Percentiles rank a stretch among this genome's conserved stretches.
Conservation (phyloP, 1,140 invertebrate species). For the Whitmania pigra region DNA sequence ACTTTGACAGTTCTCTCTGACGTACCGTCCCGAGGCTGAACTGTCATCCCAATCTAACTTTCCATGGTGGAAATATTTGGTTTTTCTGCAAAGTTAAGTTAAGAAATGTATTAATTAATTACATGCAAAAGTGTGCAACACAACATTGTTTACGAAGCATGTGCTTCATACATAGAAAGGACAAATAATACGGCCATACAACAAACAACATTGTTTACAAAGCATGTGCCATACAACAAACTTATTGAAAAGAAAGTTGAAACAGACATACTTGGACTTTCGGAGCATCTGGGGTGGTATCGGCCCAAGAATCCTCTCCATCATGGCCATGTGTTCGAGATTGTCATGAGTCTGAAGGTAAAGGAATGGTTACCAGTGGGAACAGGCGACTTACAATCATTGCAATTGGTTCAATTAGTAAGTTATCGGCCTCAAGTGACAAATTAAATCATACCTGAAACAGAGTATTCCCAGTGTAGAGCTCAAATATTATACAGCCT, state of each 20-base stretch:
- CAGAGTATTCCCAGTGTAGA: slow-evolving; percentile 91
- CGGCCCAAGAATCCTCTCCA: slow-evolving; percentile 90
- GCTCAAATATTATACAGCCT: slow-evolving; percentile 96
- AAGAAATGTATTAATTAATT: neutral
- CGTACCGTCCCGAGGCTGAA: slow-evolving; percentile 36
- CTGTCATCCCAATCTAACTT: slow-evolving; percentile 39
- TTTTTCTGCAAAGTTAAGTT: slow-evolving; percentile 30
- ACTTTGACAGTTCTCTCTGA: slow-evolving; percentile 78
- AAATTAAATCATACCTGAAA: slow-evolving; percentile 54
- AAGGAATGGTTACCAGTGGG: too few relatives aligned
- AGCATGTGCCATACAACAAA: neutral
- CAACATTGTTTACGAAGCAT: neutral
- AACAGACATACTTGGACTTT: slow-evolving; percentile 57
- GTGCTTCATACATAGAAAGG: too few relatives aligned
- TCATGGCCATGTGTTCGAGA: slow-evolving; percentile 97
- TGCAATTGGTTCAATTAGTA: too few relatives aligned
- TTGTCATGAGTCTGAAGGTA: slow-evolving; percentile 83
- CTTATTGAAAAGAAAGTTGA: neutral
- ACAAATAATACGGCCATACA: neutral
- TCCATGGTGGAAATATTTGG: slow-evolving; percentile 41
- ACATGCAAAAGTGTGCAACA: slow-evolving; percentile 21
- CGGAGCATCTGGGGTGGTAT: slow-evolving; percentile 87
- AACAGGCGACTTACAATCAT: too few relatives aligned
- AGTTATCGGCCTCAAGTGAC: too few relatives aligned
- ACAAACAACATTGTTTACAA: neutral